These are phyloP conservation scores for Cheilosia grossa DNA, from an alignment of 2,888 invertebrate species.

Conservation along the genomic window DNA sequence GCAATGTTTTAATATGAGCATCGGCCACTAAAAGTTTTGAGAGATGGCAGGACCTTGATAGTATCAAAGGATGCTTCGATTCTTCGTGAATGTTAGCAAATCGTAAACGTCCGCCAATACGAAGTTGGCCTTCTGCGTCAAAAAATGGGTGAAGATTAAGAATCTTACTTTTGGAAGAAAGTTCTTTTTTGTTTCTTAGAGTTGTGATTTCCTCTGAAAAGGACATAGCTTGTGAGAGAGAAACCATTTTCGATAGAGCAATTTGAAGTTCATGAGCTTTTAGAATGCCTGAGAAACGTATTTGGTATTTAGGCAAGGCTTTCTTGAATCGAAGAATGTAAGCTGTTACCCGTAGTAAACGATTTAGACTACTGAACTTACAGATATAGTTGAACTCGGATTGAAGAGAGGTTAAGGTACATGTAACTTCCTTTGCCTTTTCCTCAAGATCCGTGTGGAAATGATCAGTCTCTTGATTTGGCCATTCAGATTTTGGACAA, in stretches of 20 bases:
- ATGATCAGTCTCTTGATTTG: background rate
- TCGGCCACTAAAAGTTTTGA: background rate
- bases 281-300: background rate
- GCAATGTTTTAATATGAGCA: background rate
- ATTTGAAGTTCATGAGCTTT: background rate
- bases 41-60: background rate
- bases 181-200: background rate
- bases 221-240: background rate
- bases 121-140: background rate
- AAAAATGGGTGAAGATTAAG: background rate
- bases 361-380: background rate
- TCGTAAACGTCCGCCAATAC: background rate
- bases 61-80: background rate
- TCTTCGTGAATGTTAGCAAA: background rate
- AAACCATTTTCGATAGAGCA: background rate
- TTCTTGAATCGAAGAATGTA: too few species aligned
- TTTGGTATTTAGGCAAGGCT: background rate
- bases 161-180: background rate
- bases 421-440: too few species aligned
- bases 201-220: background rate
- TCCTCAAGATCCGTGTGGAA: too few species aligned
- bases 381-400: background rate
- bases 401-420: background rate
- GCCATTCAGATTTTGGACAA: constrained; percentile 1
- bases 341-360: background rate